Base-by-base conservation (phyloP, 2,113 vertebrate genomes). In the Rousettus leschenaultii region DNA sequence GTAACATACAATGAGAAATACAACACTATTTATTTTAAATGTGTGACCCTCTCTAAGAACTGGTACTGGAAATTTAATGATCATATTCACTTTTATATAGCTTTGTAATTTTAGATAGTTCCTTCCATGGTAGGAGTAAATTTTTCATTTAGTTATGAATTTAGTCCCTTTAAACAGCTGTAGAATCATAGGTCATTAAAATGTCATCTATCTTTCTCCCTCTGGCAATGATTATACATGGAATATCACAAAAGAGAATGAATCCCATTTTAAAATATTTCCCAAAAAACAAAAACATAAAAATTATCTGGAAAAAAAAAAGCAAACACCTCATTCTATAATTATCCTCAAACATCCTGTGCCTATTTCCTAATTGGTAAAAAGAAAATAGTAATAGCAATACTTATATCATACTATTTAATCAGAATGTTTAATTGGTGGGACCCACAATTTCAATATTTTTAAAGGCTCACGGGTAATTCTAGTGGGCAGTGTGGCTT, bases 61-160 rank as follows among this genome's bases (percentile, higher is more conserved):
- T 53, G 26, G 21, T 61, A 73, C 14, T 87, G 90, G 12, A 83
- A 74, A 73, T 45, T 87, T 80, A 80, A 95, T 55, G 13, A 83
- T 61, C 11, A 70, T 33, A 59, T 35, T 85, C 45, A 89, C 16
- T 91, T 82, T 85, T 70, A 55, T 35, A 40, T 45, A 35, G 26
- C 28, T 95, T 75, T 94, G 9, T 53, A 94, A 93, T 85, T 95
- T 91, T 91, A 91, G 71, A 83, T 57, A 75, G 6, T 3, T 45
- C 16, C 16, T 73, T 94, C 45, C 70, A 16, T 59, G 38, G 21
- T 75, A 15, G 84, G 40, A 94, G 43, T 35, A 86, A 93, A 79
- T 83, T 86, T 88, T 43, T 15, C 33, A 83, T 40, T 92, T 80
- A 90, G 15, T 73, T 63, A 65, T 77, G 6, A 93, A 57, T 86